phyloP scores from a whole-genome alignment of 1,140 invertebrate genomes.

The Lucilia cuprina region DNA sequence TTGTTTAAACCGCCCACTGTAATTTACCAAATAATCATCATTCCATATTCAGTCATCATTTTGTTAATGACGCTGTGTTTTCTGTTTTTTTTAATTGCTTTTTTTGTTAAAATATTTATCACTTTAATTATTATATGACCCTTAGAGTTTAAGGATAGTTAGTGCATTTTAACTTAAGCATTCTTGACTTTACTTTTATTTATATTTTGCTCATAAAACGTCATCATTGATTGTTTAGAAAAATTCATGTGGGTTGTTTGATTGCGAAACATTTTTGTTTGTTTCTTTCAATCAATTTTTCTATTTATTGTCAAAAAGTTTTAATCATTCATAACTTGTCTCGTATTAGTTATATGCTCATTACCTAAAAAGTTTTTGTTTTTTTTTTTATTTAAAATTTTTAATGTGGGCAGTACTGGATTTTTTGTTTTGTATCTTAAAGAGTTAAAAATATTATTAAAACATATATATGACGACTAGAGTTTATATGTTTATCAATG shows the following conservation, averaged over 20 bases:
- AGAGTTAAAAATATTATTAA: too few species aligned
- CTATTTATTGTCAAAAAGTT: not conserved
- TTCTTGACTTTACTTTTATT: not conserved
- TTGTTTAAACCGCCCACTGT: not conserved
- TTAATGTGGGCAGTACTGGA: not conserved
- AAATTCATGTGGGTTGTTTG: not conserved
- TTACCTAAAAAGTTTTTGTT: not conserved
- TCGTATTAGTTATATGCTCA: not conserved
- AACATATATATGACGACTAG: too few species aligned
- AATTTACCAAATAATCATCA: not conserved
- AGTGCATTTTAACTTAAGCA: not conserved
- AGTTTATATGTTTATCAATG: constrained; percentile 18
- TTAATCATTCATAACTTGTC: constrained; percentile 24
- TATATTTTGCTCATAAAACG: not conserved
- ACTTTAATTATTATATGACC: not conserved
- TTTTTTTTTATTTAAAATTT: not conserved
- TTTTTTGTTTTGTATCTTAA: not conserved
- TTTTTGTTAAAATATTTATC: not conserved
- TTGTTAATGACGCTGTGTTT: not conserved
- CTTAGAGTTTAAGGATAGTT: not conserved
- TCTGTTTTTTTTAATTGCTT: not conserved
- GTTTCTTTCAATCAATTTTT: not conserved
- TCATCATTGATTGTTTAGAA: not conserved
- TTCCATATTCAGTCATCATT: not conserved
- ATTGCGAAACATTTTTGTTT: not conserved